phyloP scores from a whole-genome alignment of 2,888 invertebrate species.

The Athalia cordata region DNA sequence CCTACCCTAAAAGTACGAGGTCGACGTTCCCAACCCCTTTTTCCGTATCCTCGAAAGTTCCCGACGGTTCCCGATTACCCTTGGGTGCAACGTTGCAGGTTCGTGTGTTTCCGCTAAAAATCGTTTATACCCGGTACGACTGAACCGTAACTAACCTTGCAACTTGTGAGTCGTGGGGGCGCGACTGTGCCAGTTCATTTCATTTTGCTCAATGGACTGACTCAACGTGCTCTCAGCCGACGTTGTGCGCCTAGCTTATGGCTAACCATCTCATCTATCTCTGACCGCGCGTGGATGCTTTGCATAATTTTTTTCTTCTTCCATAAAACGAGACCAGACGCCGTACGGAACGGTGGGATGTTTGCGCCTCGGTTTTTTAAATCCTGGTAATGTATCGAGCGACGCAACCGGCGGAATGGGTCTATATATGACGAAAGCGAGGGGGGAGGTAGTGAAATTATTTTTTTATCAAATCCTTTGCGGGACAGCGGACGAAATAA shows the following conservation, averaged over 20 bases:
- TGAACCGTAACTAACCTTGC: slow-evolving; percentile 40
- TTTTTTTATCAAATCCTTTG: not conserved
- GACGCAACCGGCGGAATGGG: slow-evolving; percentile 30
- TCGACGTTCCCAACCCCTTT: slow-evolving; percentile 33
- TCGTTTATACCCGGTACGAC: slow-evolving; percentile 43
- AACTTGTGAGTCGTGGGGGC: slow-evolving; percentile 21
- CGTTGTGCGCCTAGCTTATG: slow-evolving; percentile 11
- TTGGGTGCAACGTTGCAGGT: not conserved
- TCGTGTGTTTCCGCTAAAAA: slow-evolving; percentile 43
- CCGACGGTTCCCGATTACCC: slow-evolving; percentile 27
- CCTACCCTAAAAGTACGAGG: slow-evolving; percentile 44
- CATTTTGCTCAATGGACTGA: slow-evolving; percentile 51
- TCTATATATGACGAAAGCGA: not conserved
- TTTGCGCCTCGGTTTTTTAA: not conserved
- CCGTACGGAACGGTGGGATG: not conserved
- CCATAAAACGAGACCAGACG: not conserved
- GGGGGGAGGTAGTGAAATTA: slow-evolving; percentile 7
- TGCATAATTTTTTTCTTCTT: not conserved
- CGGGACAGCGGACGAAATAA: not conserved
- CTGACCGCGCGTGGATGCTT: not conserved
- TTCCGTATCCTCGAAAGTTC: slow-evolving; percentile 22
- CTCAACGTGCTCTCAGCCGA: slow-evolving; percentile 44
- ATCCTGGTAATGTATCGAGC: slow-evolving; percentile 20
- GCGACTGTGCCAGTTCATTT: slow-evolving; percentile 46
- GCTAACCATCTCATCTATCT: slow-evolving; percentile 25